Percentiles rank a stretch among this genome's conserved stretches.
Conservation (phyloP, 2,113 vertebrate species). For the Numenius arquata region DNA sequence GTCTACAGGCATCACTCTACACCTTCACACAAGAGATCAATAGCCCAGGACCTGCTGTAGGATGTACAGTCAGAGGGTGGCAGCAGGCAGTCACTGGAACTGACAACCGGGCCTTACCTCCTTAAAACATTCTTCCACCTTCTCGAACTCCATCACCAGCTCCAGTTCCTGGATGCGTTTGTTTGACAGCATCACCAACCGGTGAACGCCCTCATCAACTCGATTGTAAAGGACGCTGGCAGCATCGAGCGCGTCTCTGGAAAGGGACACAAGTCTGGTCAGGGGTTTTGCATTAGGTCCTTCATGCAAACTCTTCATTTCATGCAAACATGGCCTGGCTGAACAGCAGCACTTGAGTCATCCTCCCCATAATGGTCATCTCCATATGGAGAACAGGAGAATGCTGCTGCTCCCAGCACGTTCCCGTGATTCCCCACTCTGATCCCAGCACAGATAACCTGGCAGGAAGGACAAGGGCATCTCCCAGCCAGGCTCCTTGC, state of each 20-base stretch:
- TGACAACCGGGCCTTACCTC: slow-evolving; percentile 73
- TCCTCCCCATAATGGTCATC: not conserved
- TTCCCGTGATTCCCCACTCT: not conserved
- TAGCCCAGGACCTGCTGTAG: not conserved
- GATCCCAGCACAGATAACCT: not conserved
- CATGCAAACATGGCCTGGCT: not conserved
- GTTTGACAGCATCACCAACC: slow-evolving; percentile 87
- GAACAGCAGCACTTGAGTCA: not conserved
- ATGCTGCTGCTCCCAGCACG: not conserved
- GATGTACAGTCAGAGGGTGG: not conserved
- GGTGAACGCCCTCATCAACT: slow-evolving; percentile 89
- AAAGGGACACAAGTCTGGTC: not conserved
- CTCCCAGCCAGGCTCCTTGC: not conserved
- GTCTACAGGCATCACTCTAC: not conserved
- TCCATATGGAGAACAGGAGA: not conserved
- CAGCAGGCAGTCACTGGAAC: not conserved
- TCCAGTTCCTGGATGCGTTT: slow-evolving; percentile 79
- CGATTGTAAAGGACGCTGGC: slow-evolving; percentile 79
- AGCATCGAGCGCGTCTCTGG: slow-evolving; percentile 76
- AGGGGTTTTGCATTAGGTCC: not conserved
- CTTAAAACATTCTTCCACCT: slow-evolving; percentile 77
- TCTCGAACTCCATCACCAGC: slow-evolving; percentile 80
- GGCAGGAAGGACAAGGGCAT: not conserved
- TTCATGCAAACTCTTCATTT: not conserved
- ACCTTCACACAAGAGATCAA: not conserved